Percentiles rank a stretch among this genome's conserved stretches.
Evolutionary conservation across 2,113 vertebrate genomes (phyloP).

Genomic region (Amphiprion percula): DNA sequence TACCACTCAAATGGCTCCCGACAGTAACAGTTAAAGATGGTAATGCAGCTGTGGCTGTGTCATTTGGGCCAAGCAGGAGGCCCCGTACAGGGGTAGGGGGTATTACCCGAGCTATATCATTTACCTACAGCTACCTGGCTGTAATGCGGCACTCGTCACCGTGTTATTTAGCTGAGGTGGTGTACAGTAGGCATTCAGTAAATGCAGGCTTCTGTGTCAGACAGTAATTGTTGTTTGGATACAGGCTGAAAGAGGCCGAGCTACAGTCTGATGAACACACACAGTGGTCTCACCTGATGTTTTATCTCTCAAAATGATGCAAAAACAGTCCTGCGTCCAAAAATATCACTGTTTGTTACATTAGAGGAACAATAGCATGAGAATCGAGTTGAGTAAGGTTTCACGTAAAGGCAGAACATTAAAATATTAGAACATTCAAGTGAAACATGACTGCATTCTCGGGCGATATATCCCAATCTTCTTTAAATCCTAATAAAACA

Average conservation of each 20-base stretch:
- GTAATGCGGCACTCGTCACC: conserved; percentile 42
- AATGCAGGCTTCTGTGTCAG: conserved; percentile 74
- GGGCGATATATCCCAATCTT: too few relatives aligned
- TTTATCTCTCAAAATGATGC: background rate
- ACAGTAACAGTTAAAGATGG: conserved; percentile 56
- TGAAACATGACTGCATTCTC: too few relatives aligned
- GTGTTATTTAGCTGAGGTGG: conserved; percentile 62
- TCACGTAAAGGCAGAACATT: too few relatives aligned
- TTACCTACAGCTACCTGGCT: conserved; percentile 46
- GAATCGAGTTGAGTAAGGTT: too few relatives aligned
- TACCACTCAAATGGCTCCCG: background rate
- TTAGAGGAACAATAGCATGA: too few relatives aligned
- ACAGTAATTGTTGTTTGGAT: conserved; percentile 81
- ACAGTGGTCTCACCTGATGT: background rate
- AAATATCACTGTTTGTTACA: background rate
- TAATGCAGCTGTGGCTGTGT: conserved; percentile 21
- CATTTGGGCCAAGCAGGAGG: conserved; percentile 36
- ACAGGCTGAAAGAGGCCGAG: conserved; percentile 44
- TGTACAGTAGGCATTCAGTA: conserved; percentile 48
- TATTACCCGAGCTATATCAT: conserved; percentile 53
- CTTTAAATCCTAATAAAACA: too few relatives aligned
- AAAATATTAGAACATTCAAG: too few relatives aligned
- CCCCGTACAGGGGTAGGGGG: conserved; percentile 16
- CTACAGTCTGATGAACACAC: conserved; percentile 47
- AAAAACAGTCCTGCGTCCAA: too few relatives aligned